Evolutionary conservation across 2,797 vertebrate genomes (phyloP), one percentile per base, ranked within the genome.

Genomic region (Synanceia verrucosa): DNA sequence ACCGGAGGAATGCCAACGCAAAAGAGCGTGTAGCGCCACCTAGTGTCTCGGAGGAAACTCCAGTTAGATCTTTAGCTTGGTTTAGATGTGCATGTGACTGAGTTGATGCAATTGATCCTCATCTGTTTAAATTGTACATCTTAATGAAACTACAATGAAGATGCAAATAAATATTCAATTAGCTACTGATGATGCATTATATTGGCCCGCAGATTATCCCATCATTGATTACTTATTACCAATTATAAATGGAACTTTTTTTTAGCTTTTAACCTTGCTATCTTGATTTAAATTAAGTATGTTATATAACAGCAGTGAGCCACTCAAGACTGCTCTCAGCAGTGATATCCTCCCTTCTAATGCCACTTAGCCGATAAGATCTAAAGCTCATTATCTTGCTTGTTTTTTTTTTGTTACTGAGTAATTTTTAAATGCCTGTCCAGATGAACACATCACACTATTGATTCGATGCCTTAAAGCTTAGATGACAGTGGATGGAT

Each of bases 401-500:
- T 23, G 23, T 33, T 60, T 60, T 62, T 41, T n/a, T n/a, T n/a
- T n/a, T n/a, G n/a, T n/a, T 65, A 0, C 47, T 59, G 9, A 31
- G 28, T 56, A 53, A 52, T 69, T 73, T 46, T 29, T 23, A 48
- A 73, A 50, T 9, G 39, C 19, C 29, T 34, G 47, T 21, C 23
- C 24, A 36, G 56, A 70, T 37, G 26, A 65, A 50, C 28, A 43
- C 28, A 51, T 47, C 55, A n/a, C 19, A 24, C 21, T 39, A 39
- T 21, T 5, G 19, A 67, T 73, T 41, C 21, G 18, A 57, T 44
- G 47, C 43, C n/a, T 21, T 39, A 48, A 63, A 52, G 10, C 29
- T 50, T 2, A 3, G 19, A 47, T 8, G 56, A 23, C 16, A 61
- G 19, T 26, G 26, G 58, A 75, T 69, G 46, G 24, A 60, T 66